Base-by-base conservation (phyloP, 2,797 vertebrate genomes). In the Mus caroli region DNA sequence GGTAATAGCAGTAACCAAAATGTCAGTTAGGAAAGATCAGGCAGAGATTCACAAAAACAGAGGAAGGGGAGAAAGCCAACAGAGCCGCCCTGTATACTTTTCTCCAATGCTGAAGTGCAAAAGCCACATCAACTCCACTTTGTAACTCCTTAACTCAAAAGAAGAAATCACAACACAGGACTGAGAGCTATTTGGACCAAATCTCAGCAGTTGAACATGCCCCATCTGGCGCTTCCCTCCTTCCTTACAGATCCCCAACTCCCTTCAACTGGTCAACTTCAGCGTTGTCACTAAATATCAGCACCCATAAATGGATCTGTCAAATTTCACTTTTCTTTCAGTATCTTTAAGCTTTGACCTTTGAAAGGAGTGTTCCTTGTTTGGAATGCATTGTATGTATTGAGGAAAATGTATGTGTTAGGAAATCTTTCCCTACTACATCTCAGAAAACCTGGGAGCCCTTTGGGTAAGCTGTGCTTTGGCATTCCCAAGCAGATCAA, bases 191-290 rank as follows among this genome's bases (percentile, higher is more conserved):
- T 97, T 84, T 97, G 96, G 95, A 91, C 69, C 40, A 90, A 97
- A 97, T 97, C 96, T 97, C 95, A 97, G 89, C 88, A 94, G 87
- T 97, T 97, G 94, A 95, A 96, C 94, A 94, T 91, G 95, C 85
- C 71, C 94, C 96, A 98, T 98, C 96, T 96, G 52, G 75, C 1
- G 12, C 37, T 15, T 40, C 46, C 37, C 28, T 11, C 14, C 67
- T 52, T 46, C 46, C 85, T 94, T 31, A 3, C 34, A 43, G 37
- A 87, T 40, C 80, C 96, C 90, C 94, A 78, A 60, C 75, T 79
- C 89, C 88, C 76, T 92, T 95, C 54, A 95, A 52, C 54, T 87
- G 79, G 19, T 73, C 67, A 93, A 43, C 58, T 40, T 62, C 22
- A 79, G 40, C 76, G 83, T 34, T 58, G 56, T 96, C 85, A 77